Evolutionary conservation across 2,888 invertebrate species (phyloP), one percentile per base, ranked within the genome.

Genomic region (Acrobeloides nanus): DNA sequence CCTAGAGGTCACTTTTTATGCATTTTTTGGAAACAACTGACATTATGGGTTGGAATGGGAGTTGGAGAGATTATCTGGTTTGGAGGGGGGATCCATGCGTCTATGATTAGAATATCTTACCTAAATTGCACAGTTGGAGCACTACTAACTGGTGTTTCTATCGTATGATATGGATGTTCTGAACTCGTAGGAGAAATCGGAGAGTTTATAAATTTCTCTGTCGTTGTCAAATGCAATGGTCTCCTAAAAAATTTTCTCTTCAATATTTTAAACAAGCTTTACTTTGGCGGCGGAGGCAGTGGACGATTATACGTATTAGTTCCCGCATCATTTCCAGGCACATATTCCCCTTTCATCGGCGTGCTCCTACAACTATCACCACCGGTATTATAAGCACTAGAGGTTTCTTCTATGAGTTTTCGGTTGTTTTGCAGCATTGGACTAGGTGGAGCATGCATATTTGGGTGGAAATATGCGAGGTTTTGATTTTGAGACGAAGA

Each of bases 341-440:
- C 20, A 24, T 49, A 39, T 25, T 55, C 57, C 20, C 37, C 38
- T 32, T 53, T 53, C 24, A 37, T 38, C 4, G 57, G 57, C 7
- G 57, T 57, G 64, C 83, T 83, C 60, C 84, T 81, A 64, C 83
- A 83, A n/a, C 84, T 84, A 46, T 84, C 84, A 1, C 69, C 69
- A 1, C 84, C 83, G 1, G 84, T 84, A 67, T 84, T 84, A 72
- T 84, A 84, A 39, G 84, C 46, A 1, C 26, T 26, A 10, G 46
- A 46, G 4, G 46, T 46, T 3, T 24, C 29, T 7, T 46, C 46
- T 7, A 33, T 6, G 12, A 33, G 26, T 25, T 50, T 21, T 20
- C 29, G 51, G 15, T 17, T 23, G 25, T 24, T 49, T 25, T 48
- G 48, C 5, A 21, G 47, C n/a, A 23, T 44, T 8, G 33, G 35